Base-by-base conservation (phyloP, 1,140 invertebrate species). In the Druon quercuslanigerum region DNA sequence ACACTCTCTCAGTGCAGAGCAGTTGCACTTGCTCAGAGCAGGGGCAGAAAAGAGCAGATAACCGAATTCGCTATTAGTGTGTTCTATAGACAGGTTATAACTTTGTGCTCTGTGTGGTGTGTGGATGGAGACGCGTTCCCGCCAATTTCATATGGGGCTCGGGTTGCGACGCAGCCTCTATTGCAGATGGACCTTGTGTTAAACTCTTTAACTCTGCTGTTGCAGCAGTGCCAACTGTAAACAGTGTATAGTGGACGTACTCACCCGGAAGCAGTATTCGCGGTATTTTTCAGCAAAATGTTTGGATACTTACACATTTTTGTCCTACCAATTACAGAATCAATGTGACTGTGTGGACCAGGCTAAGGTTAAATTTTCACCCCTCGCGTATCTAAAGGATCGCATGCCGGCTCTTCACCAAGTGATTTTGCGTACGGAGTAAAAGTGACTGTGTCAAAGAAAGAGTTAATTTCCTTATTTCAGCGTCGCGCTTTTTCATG, bases 201-300 rank as follows among this genome's bases (percentile, higher is more conserved):
- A 25, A 25, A 25, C 25, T 25, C 1, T 25, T 25, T 2, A 25
- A 1, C 3, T 3, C n/a, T 1, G 25, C 25, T 25, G 25, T 25
- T 2, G 25, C 25, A 25, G 25, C 33, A 33, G 20, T 33, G 57
- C 19, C 33, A 13, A 33, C 20, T 25, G 20, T 14, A 4, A 14
- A 60, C 11, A 20, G 54, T 20, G 20, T 12, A 57, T 12, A 52
- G 51, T 52, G 51, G 51, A 25, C 33, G 33, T 60, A 60, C 19
- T 25, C 56, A 60, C 57, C 57, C 57, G 33, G n/a, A 57, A n/a
- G n/a, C n/a, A n/a, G n/a, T n/a, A n/a, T n/a, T n/a, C 54, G 54
- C 54, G 54, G 54, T 57, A 57, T 57, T 60, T 60, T 60, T 60
- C 20, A 14, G 19, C 33, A 13, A 60, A 20, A 60, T 60, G 33